phyloP scores from a whole-genome alignment of 2,888 invertebrate genomes.

The Caradrina clavipalpis region DNA sequence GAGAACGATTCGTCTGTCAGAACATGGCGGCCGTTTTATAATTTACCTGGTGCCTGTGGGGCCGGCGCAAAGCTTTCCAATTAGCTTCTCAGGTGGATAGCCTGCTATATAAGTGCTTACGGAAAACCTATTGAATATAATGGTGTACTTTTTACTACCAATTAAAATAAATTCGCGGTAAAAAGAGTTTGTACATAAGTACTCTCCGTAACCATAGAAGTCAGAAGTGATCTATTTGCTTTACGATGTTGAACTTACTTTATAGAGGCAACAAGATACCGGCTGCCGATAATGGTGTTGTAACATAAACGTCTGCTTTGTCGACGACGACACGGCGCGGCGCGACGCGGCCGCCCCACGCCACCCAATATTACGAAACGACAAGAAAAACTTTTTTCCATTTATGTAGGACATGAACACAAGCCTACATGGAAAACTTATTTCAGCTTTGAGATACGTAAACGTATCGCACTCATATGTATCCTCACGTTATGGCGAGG shows the following conservation, averaged over 20 bases:
- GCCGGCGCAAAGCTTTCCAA: constrained; percentile 26
- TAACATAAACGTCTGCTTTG: constrained; percentile 63
- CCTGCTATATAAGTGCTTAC: not conserved
- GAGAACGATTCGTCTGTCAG: constrained; percentile 28
- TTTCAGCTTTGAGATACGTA: constrained; percentile 28
- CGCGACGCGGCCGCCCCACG: constrained; percentile 30
- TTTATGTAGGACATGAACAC: constrained; percentile 43
- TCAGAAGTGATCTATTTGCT: constrained; percentile 20
- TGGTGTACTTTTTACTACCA: not conserved
- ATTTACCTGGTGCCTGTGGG: constrained; percentile 24
- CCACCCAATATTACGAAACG: constrained; percentile 57
- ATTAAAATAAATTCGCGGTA: constrained; percentile 5
- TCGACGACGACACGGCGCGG: constrained; percentile 53
- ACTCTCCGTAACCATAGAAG: not conserved
- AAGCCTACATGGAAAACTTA: constrained; percentile 48
- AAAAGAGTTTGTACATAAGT: not conserved
- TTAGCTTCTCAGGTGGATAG: constrained; percentile 7
- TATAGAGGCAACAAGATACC: constrained; percentile 57
- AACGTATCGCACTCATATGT: constrained; percentile 24
- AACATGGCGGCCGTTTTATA: constrained; percentile 25
- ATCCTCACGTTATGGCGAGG: constrained; percentile 18
- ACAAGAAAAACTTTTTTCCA: constrained; percentile 63
- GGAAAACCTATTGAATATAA: constrained; percentile 5
- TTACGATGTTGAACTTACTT: not conserved
- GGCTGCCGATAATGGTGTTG: constrained; percentile 70